Evolutionary conservation across 2,113 vertebrate genomes (phyloP), one percentile per base, ranked within the genome.

Genomic region (Lampris megalopsis): DNA sequence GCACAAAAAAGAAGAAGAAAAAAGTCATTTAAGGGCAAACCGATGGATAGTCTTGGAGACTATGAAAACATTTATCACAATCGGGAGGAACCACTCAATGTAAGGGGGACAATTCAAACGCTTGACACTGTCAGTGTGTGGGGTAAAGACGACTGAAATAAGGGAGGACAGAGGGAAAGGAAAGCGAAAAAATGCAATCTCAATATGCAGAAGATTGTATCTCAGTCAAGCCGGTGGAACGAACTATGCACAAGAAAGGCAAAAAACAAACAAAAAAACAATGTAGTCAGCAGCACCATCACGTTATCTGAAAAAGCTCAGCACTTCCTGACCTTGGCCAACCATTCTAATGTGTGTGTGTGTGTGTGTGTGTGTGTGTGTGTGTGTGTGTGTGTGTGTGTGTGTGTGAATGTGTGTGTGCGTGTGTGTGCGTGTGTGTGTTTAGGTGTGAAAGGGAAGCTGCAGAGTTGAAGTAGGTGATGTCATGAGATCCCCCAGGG

Each of bases 241-340:
- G 7, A 2, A 45, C 43, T 24, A 24, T 24, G 24, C 24, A 24
- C 24, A 24, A 24, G 24, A 24, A 24, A 24, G 24, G 24, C 24
- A 24, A 24, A 24, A 24, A 24, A 24, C 24, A 24, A 24, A 24
- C 24, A 24, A 3, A 1, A 52, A 11, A 10, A 52, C 8, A 9
- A 9, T 9, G 49, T 13, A 52, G 49, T 24, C 24, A 24, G 24
- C 24, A 24, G 24, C 24, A 24, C 24, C 49, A 9, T 9, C 49
- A 35, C 49, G 11, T 3, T 52, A 11, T 52, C 49, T 56, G 53
- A 56, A 56, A 56, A 3, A 24, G 9, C 56, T 58, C 56, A 58
- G 56, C 56, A 58, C 6, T 58, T 38, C 24, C 56, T 58, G 56
- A 58, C 56, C 56, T 58, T 58, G 56, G 56, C 35, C 36, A 58